A percentile compares a stretch with the other conserved stretches of the same genome.
These are phyloP conservation scores for Tenthredo distinguenda DNA, from an alignment of 2,888 invertebrate genomes.

Conservation along the genomic window DNA sequence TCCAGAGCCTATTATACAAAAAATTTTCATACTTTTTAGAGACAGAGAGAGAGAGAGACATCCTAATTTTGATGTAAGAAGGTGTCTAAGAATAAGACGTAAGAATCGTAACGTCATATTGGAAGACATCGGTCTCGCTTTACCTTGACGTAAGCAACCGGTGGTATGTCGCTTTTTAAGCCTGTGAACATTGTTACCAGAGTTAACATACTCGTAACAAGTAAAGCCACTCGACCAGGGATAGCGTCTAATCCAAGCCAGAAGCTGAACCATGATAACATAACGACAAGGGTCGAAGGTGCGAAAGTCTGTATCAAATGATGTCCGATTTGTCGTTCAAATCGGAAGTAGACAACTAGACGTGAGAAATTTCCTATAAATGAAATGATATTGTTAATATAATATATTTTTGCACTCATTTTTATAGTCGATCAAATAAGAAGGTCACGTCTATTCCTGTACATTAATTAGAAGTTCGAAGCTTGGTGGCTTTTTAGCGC, in stretches of 20 bases:
- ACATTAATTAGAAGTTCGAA: slow-evolving; percentile 3
- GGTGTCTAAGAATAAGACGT: background rate
- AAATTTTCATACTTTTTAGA: background rate
- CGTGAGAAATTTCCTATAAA: slow-evolving; percentile 87
- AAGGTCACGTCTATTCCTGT: background rate
- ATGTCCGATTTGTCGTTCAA: slow-evolving; percentile 91
- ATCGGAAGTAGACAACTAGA: slow-evolving; percentile 88
- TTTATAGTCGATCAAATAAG: background rate
- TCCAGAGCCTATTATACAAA: slow-evolving; percentile 84
- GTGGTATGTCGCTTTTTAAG: slow-evolving; percentile 89
- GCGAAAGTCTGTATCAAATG: slow-evolving; percentile 92
- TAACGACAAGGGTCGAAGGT: slow-evolving; percentile 90
- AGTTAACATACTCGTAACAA: slow-evolving; percentile 92
- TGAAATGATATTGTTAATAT: background rate
- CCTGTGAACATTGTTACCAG: slow-evolving; percentile 93
- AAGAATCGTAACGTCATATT: background rate
- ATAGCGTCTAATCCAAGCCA: slow-evolving; percentile 92
- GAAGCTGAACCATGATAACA: slow-evolving; percentile 93
- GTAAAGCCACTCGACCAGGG: slow-evolving; percentile 89
- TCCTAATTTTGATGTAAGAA: background rate
- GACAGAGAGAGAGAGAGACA: background rate
- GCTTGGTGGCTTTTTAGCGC: background rate
- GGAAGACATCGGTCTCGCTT: slow-evolving; percentile 55
- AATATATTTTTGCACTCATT: background rate
- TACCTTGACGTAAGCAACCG: slow-evolving; percentile 93